Evolutionary conservation across 2,888 invertebrate genomes (phyloP).

Genomic region (Seira ritae): DNA sequence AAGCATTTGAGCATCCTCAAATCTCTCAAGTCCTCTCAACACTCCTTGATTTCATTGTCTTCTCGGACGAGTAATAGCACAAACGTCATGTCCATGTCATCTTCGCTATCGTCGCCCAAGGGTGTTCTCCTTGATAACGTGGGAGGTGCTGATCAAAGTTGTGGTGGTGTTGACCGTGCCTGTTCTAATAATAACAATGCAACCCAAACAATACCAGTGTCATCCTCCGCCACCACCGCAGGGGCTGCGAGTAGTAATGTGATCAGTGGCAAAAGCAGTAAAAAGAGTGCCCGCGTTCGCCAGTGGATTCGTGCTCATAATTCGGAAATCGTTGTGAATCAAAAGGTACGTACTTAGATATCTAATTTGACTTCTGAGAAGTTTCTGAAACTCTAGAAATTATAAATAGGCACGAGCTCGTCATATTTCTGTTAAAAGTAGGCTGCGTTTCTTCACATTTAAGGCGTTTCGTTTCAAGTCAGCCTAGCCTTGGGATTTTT

Average conservation of each 20-base stretch:
- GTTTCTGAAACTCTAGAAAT: too few relatives aligned
- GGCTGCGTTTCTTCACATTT: too few relatives aligned
- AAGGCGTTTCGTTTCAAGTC: too few relatives aligned
- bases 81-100: too few relatives aligned
- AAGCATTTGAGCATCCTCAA: slow-evolving; percentile 33
- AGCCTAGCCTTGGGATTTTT: too few relatives aligned
- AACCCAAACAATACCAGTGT: too few relatives aligned
- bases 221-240: not conserved
- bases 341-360: slow-evolving; percentile 67
- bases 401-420: too few relatives aligned
- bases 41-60: slow-evolving; percentile 45
- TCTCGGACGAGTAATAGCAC: slow-evolving; percentile 38
- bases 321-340: slow-evolving; percentile 67
- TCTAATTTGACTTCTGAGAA: too few relatives aligned
- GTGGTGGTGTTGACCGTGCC: too few relatives aligned
- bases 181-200: too few relatives aligned
- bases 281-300: slow-evolving; percentile 69
- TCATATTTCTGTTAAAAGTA: too few relatives aligned
- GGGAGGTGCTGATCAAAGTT: too few relatives aligned
- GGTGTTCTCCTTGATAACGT: not conserved
- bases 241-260: slow-evolving; percentile 18
- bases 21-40: slow-evolving; percentile 36
- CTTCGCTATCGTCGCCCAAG: not conserved
- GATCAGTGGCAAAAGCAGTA: slow-evolving; percentile 28
- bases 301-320: slow-evolving; percentile 73